A percentile compares a stretch with the other conserved stretches of the same genome.
phyloP scores from a whole-genome alignment of 2,797 vertebrate species.

The Uromys caudimaculatus region DNA sequence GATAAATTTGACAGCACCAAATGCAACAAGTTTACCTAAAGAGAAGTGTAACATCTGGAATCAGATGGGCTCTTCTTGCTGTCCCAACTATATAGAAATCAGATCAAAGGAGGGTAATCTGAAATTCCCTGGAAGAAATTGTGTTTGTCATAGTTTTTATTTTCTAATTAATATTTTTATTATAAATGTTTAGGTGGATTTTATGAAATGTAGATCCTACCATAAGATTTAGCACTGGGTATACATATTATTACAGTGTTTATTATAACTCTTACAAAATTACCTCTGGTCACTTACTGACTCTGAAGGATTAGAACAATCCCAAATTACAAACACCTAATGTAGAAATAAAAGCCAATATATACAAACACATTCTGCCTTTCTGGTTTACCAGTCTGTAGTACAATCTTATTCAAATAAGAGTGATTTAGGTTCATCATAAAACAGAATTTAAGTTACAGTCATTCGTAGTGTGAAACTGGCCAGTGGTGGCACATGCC shows the following conservation, averaged over 20 bases:
- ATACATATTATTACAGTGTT: constrained; percentile 45
- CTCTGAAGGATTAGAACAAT: constrained; percentile 31
- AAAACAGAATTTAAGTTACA: constrained; percentile 32
- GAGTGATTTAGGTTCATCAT: constrained; percentile 60
- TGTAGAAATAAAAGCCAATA: constrained; percentile 31
- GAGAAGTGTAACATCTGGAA: constrained; percentile 43
- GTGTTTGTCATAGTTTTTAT: constrained; percentile 39
- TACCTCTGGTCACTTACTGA: constrained; percentile 44
- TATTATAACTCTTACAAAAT: constrained; percentile 57
- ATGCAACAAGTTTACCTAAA: not conserved
- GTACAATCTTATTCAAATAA: constrained; percentile 45
- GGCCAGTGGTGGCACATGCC: too few relatives aligned
- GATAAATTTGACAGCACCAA: not conserved
- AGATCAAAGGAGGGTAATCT: constrained; percentile 38
- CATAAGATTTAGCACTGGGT: constrained; percentile 57
- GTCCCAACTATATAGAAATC: constrained; percentile 39
- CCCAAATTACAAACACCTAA: constrained; percentile 37
- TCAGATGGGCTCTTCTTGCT: constrained; percentile 23
- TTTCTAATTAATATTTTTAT: constrained; percentile 52
- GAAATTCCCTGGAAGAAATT: constrained; percentile 45
- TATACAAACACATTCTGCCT: not conserved
- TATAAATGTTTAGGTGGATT: constrained; percentile 54
- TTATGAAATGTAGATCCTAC: constrained; percentile 52
- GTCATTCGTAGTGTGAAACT: constrained; percentile 28
- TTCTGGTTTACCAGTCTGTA: constrained; percentile 19